Base-by-base conservation (phyloP, 2,888 invertebrate genomes). In the Sinodicranocentrus sp. region DNA sequence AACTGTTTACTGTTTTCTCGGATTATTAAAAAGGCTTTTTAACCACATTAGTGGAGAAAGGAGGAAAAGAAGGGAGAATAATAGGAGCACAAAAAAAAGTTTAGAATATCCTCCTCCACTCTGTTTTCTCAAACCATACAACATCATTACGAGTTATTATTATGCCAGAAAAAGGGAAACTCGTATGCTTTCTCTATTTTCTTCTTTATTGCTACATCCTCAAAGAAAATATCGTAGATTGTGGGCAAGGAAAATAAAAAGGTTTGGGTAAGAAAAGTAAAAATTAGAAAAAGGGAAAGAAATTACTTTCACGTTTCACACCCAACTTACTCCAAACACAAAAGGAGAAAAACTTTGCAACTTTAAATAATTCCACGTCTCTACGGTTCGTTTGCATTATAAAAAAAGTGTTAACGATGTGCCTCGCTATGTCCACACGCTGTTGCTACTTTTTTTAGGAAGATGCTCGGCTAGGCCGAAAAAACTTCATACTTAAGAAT, bases 341-440 rank as follows among this genome's bases (percentile, higher is more conserved):
- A 77, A 68, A 68, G 39, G 17, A n/a, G 57, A 77, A 61, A 78
- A 68, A 59, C 26, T 78, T 78, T 78, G 26, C 48, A 78, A 78
- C 70, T 78, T 78, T 70, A 78, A 78, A 70, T 78, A 78, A 70
- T 78, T 70, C 61, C 59, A 48, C 33, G 63, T 63, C 33, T 63
- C 28, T 17, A 28, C 63, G 63, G 63, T 28, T 63, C 19, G 63
- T 63, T 63, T 57, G 13, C 57, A 48, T 25, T 33, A 3, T 6
- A 3, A 33, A 33, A 33, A 33, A 10, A 33, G 33, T 33, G 10
- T 33, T 33, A 6, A 33, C 25, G 6, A n/a, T n/a, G n/a, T n/a
- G n/a, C n/a, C n/a, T n/a, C n/a, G n/a, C n/a, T n/a, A n/a, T n/a
- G n/a, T n/a, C n/a, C n/a, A n/a, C 17, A 8, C 19, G 17, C 1